Evolutionary conservation across 2,113 vertebrate species (phyloP).

Genomic region (Willisornis vidua): DNA sequence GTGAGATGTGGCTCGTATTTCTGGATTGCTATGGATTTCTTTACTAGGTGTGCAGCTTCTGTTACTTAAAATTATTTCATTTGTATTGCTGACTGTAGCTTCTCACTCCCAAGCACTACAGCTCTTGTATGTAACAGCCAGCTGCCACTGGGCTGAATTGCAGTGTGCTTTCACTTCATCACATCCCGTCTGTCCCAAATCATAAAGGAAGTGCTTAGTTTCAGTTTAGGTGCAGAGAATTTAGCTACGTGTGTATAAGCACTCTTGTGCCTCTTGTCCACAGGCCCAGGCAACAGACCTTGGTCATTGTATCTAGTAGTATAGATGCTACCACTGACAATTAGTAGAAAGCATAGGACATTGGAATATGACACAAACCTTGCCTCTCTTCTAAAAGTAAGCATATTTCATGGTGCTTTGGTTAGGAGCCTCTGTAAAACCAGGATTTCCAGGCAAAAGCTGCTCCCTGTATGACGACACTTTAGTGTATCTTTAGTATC

Average conservation of each 20-base stretch:
- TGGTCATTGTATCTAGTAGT: not conserved
- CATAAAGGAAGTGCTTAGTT: not conserved
- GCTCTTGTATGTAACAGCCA: not conserved
- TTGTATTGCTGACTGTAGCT: not conserved
- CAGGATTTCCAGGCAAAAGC: not conserved
- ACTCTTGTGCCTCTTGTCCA: not conserved
- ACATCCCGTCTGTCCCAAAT: not conserved
- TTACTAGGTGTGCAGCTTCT: not conserved
- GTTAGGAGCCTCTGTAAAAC: not conserved
- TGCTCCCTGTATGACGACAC: not conserved
- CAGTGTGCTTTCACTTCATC: not conserved
- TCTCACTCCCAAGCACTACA: not conserved
- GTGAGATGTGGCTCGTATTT: not conserved
- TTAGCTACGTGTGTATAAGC: fast-evolving
- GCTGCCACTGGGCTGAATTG: not conserved
- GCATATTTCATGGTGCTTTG: not conserved
- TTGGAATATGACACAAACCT: not conserved
- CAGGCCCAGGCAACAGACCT: not conserved
- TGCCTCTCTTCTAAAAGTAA: not conserved
- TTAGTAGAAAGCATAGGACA: not conserved
- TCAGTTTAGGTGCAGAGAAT: not conserved
- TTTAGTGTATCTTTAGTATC: not conserved
- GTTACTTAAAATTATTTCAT: not conserved
- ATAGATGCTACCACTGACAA: not conserved
- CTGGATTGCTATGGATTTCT: not conserved